Evolutionary conservation across 2,113 vertebrate species (phyloP).

Genomic region (Bos taurus): DNA sequence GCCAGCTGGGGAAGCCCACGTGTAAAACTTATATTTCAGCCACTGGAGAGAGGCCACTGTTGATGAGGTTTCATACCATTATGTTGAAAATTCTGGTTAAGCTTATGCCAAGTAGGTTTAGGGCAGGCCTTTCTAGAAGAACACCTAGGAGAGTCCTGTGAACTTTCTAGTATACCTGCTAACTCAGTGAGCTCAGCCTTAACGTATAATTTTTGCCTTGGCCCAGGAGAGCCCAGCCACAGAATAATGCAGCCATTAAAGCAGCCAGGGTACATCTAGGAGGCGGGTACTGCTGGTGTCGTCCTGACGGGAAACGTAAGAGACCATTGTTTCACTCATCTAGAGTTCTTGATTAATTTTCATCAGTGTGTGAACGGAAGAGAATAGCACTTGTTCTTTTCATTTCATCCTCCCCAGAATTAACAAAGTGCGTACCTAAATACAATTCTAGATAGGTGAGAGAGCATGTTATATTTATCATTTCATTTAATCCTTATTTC

Average conservation of each 20-base stretch:
- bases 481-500: neutral
- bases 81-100: neutral
- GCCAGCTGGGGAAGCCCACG: neutral
- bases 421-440: neutral
- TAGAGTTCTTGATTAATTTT: slow-evolving; percentile 2
- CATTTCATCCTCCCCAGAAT: neutral
- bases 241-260: neutral
- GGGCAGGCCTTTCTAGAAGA: neutral
- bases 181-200: neutral
- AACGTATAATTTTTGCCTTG: neutral
- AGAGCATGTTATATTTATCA: neutral
- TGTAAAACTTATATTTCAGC: neutral
- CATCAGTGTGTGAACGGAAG: neutral
- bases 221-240: neutral
- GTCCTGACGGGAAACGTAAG: neutral
- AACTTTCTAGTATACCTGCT: neutral
- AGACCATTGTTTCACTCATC: neutral
- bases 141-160: neutral
- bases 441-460: neutral
- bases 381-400: neutral
- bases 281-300: neutral
- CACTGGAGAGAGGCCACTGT: neutral
- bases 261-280: neutral
- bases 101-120: neutral
- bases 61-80: neutral